phyloP scores from a whole-genome alignment of 2,113 vertebrate genomes.

The Platysteira castanea region DNA sequence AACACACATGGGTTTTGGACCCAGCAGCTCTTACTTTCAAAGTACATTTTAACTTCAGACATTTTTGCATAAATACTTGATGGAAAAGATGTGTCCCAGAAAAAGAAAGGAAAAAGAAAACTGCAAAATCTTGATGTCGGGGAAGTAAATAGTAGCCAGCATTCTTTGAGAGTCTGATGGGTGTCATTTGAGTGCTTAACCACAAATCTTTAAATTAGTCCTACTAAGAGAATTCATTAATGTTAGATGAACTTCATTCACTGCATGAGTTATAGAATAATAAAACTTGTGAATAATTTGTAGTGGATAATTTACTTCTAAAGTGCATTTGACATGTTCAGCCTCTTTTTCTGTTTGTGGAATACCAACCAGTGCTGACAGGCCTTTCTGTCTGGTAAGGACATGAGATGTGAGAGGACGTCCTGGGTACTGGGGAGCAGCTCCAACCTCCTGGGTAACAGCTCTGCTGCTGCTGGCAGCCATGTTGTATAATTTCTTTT shows the following conservation, averaged over 20 bases:
- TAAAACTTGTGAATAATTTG: constrained; percentile 17
- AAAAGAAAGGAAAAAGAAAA: background rate
- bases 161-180: background rate
- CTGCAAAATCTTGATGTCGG: background rate
- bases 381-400: background rate
- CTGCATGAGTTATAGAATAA: constrained; percentile 12
- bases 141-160: background rate
- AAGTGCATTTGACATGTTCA: background rate
- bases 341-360: background rate
- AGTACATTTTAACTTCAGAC: background rate
- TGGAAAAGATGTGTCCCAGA: background rate
- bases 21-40: background rate
- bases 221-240: constrained; percentile 14
- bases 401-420: background rate
- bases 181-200: background rate
- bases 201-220: constrained; percentile 15
- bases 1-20: background rate
- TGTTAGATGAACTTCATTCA: constrained; percentile 8
- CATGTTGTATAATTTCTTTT: background rate
- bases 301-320: constrained; percentile 2
- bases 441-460: background rate
- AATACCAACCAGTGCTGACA: background rate
- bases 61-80: background rate
- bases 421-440: background rate
- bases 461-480: background rate